Conservation (phyloP, 2,888 invertebrate genomes). For the Tethea ocularis region DNA sequence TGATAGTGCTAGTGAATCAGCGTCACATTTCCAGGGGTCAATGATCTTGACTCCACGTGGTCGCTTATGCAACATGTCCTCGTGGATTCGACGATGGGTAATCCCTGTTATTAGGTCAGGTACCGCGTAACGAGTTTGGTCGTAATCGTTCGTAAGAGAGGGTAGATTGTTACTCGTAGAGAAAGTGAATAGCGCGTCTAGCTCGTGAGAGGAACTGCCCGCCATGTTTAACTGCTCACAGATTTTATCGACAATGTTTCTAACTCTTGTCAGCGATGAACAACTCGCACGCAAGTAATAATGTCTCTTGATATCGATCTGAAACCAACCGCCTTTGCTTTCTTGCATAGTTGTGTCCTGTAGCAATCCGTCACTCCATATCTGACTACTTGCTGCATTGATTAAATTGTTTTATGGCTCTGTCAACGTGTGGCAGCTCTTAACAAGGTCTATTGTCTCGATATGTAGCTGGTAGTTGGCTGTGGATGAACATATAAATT, state of each 20-base stretch:
- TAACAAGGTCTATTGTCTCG: conserved; percentile 63
- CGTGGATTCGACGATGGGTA: conserved; percentile 43
- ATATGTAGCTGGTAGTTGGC: conserved; percentile 31
- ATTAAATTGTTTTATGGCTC: conserved; percentile 62
- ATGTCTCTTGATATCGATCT: conserved; percentile 58
- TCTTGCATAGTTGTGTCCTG: conserved; percentile 46
- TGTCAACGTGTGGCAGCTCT: conserved; percentile 48
- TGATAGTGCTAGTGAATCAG: conserved; percentile 66
- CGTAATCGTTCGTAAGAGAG: conserved; percentile 27
- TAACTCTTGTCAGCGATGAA: conserved; percentile 54
- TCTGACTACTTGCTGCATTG: conserved; percentile 55
- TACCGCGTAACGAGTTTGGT: conserved; percentile 28
- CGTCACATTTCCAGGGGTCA: conserved; percentile 66
- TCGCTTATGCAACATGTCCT: conserved; percentile 61
- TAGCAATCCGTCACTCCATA: conserved; percentile 57
- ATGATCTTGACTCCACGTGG: conserved; percentile 70
- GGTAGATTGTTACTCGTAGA: conserved; percentile 45
- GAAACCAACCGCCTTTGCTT: conserved; percentile 44
- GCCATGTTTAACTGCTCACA: conserved; percentile 38
- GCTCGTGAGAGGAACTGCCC: conserved; percentile 45
- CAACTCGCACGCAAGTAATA: conserved; percentile 53
- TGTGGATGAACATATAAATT: conserved; percentile 49
- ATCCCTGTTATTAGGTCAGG: conserved; percentile 43
- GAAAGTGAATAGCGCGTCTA: conserved; percentile 57
- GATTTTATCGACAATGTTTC: conserved; percentile 58